Evolutionary conservation across 1,140 invertebrate species (phyloP), one percentile per base, ranked within the genome.

Genomic region (Oryctes rhinoceros): DNA sequence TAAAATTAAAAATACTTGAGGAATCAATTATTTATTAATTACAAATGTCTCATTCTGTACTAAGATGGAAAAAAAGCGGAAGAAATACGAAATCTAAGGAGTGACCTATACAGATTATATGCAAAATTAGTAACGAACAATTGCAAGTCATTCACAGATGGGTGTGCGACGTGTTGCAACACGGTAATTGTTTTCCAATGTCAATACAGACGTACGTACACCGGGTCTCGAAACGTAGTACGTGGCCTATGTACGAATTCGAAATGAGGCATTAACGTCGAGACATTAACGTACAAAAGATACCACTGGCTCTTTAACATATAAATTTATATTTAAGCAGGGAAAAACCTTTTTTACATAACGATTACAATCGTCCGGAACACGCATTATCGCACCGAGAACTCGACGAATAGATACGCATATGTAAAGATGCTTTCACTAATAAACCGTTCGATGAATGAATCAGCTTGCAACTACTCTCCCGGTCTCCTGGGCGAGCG

Each of bases 361-460:
- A 44, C 39, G 39, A 44, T 44, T 44, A 44, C 39, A 10, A 44
- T 44, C 9, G 39, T 44, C 5, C 39, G 39, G 9, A 44, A 44
- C 39, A 44, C 5, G 39, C 39, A 44, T 44, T 44, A 44, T 44
- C 39, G 39, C 39, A 44, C 39, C 5, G 39, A 44, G 9, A 44
- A 44, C 39, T 44, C 9, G 5, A 44, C 39, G 39, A 44, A 44
- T 44, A 44, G 39, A 44, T 44, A 44, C 39, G 39, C 9, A 44
- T 10, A 10, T 5, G 5, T 44, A 44, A 44, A 44, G 20, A 71
- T 71, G 65, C 20, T 71, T 71, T 71, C 9, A 71, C 20, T 71
- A 71, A 71, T 13, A 30, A 71, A 71, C 20, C 24, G 20, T 67
- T 67, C n/a, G 30, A 20, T 35, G 65, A 67, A 67, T 67, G 65